phyloP scores from a whole-genome alignment of 2,888 invertebrate genomes.

The Piscicola geometra region DNA sequence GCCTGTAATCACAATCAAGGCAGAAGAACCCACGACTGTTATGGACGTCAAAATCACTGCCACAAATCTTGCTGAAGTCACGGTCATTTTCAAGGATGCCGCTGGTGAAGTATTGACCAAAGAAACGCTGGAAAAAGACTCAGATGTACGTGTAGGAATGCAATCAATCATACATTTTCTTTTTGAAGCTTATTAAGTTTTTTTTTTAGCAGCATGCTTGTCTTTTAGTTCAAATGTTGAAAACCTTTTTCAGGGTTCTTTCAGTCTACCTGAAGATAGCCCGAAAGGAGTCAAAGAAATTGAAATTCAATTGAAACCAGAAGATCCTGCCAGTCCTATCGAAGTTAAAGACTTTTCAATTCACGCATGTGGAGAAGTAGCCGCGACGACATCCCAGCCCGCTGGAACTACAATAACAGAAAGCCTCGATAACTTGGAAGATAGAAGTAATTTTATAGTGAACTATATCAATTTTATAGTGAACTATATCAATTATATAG shows the following conservation, averaged over 20 bases:
- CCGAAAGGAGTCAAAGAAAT: not conserved
- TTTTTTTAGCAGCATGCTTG: not conserved
- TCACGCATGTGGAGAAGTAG: slow-evolving; percentile 12
- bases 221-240: no score
- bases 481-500: no score
- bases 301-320: not conserved
- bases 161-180: no score
- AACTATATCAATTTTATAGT: no score
- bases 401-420: not conserved
- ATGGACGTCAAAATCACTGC: not conserved
- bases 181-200: no score
- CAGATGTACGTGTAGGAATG: not conserved
- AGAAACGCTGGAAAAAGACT: not conserved
- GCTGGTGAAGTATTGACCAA: not conserved
- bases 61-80: not conserved
- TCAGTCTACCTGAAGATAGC: not conserved
- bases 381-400: not conserved
- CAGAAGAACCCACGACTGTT: slow-evolving; percentile 3
- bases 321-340: not conserved
- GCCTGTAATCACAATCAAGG: not conserved
- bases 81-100: not conserved
- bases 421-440: no score
- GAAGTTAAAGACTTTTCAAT: not conserved
- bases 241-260: not conserved
- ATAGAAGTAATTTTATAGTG: no score